Evolutionary conservation across 1,140 invertebrate genomes (phyloP).

Genomic region (Caenorhabditis latens): DNA sequence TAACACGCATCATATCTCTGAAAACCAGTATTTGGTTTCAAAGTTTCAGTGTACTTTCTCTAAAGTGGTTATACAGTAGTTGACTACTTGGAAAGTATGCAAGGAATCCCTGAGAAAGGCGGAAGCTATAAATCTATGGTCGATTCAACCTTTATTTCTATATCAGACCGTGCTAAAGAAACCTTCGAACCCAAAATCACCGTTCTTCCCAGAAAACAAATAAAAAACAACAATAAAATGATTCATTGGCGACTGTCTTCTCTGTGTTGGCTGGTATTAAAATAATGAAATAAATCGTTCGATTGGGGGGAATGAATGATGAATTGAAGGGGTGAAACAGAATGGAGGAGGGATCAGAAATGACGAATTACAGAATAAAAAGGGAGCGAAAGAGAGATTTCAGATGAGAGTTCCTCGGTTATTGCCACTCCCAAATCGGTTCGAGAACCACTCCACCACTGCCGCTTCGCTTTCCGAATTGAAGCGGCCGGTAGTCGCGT

Average conservation of each 20-base stretch:
- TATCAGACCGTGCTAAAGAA: no score
- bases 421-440: constrained; percentile 46
- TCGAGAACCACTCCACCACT: constrained; percentile 28
- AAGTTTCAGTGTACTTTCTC: no score
- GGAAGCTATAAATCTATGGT: no score
- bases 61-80: no score
- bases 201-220: neutral
- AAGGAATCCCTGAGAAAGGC: no score
- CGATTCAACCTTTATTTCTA: no score
- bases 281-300: constrained; percentile 51
- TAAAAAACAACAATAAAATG: constrained; percentile 22
- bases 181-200: no score
- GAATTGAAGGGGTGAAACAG: neutral
- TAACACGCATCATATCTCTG: no score
- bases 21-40: no score
- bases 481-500: constrained; percentile 70
- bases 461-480: constrained; percentile 69
- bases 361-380: neutral
- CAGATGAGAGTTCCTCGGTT: neutral
- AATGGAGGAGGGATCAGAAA: neutral
- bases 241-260: constrained; percentile 50
- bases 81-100: no score
- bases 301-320: neutral
- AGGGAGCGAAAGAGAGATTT: constrained; percentile 2
- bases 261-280: constrained; percentile 23